Percentiles rank a stretch among this genome's conserved stretches.
Evolutionary conservation across 1,140 invertebrate genomes (phyloP).

Genomic region (Camponotus pennsylvanicus): DNA sequence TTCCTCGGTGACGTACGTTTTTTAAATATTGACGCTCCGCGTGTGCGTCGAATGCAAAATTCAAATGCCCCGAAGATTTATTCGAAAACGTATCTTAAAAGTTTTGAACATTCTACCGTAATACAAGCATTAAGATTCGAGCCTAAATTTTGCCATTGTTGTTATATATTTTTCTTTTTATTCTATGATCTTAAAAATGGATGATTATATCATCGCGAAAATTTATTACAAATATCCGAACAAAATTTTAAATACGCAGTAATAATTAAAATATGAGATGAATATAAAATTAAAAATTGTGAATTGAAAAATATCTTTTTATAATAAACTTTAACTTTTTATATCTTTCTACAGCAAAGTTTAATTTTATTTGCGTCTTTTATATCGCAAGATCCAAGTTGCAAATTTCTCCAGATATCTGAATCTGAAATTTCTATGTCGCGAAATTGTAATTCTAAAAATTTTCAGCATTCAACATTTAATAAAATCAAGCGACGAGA

Average conservation of each 20-base stretch:
- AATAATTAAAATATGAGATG: too few species aligned
- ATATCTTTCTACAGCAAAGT: background rate
- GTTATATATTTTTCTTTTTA: too few species aligned
- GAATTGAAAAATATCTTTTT: too few species aligned
- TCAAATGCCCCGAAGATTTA: background rate
- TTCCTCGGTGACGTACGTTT: background rate
- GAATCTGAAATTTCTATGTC: background rate
- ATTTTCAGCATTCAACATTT: slow-evolving; percentile 23
- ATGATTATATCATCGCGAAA: background rate
- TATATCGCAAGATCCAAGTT: background rate
- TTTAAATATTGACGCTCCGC: slow-evolving; percentile 32
- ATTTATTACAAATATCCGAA: background rate
- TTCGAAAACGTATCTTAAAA: background rate
- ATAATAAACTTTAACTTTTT: background rate
- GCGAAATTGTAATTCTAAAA: slow-evolving; percentile 26
- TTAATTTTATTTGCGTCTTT: background rate
- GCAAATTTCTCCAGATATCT: background rate
- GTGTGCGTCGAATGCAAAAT: slow-evolving; percentile 18
- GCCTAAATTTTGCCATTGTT: background rate
- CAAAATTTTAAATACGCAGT: background rate
- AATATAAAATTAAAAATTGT: too few species aligned
- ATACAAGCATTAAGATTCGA: background rate
- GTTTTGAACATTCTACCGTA: background rate
- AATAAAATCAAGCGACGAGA: slow-evolving; percentile 21
- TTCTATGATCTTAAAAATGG: background rate